Conservation (phyloP, 2,888 invertebrate genomes). For the Phortica magna region DNA sequence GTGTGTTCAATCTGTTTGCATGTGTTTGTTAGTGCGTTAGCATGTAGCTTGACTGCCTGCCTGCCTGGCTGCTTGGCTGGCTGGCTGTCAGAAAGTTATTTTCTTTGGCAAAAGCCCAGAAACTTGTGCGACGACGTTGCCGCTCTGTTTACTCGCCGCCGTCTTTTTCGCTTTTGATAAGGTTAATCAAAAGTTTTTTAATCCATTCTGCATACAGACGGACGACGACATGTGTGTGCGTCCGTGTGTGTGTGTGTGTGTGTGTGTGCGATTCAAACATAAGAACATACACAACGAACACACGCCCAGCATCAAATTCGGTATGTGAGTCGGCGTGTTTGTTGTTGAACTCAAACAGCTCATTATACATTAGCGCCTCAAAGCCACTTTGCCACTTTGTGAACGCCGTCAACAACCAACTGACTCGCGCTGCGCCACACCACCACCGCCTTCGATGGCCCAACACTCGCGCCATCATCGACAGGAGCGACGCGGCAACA, state of each 20-base stretch:
- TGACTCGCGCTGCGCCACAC: neutral
- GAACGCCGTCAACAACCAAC: neutral
- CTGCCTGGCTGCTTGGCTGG: slow-evolving; percentile 1
- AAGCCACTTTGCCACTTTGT: slow-evolving; percentile 31
- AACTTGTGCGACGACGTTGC: slow-evolving; percentile 55
- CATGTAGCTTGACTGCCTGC: slow-evolving; percentile 57
- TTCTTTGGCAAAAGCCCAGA: slow-evolving; percentile 55
- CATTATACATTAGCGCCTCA: slow-evolving; percentile 62
- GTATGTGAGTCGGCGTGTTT: slow-evolving; percentile 44
- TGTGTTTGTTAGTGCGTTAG: slow-evolving; percentile 41
- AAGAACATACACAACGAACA: slow-evolving; percentile 26
- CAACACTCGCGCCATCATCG: neutral
- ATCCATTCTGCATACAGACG: slow-evolving; percentile 66
- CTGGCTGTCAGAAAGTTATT: slow-evolving; percentile 61
- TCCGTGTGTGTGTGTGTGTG: neutral
- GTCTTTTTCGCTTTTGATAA: slow-evolving; percentile 70
- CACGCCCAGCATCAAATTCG: slow-evolving; percentile 12
- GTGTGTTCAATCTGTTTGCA: slow-evolving; percentile 7
- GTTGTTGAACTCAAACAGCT: slow-evolving; percentile 49
- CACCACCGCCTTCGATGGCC: neutral
- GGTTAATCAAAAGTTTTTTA: slow-evolving; percentile 75
- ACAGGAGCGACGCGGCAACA: neutral
- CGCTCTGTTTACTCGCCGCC: slow-evolving; percentile 62
- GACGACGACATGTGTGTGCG: slow-evolving; percentile 23
- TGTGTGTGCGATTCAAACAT: slow-evolving; percentile 23